Evolutionary conservation across 2,888 invertebrate species (phyloP).

Genomic region (Sesia apiformis): DNA sequence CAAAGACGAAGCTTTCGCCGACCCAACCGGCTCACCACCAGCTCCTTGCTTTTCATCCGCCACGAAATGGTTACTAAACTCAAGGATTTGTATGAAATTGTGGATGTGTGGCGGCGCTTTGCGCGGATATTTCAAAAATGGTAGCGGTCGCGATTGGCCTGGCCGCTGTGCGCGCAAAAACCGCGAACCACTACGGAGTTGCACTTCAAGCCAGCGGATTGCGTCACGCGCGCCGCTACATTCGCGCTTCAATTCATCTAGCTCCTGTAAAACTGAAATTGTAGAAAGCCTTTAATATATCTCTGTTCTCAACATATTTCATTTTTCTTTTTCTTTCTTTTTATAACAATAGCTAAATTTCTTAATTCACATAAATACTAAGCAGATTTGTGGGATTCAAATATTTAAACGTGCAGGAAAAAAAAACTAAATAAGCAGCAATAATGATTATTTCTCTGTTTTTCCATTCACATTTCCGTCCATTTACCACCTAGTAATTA

Average conservation of each 20-base stretch:
- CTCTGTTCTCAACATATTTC: too few relatives aligned
- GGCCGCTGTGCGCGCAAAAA: constrained; percentile 90
- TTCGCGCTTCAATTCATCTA: constrained; percentile 91
- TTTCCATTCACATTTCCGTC: too few relatives aligned
- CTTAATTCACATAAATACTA: too few relatives aligned
- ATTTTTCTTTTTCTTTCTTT: too few relatives aligned
- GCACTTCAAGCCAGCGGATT: constrained; percentile 93
- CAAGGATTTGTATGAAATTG: constrained; percentile 86
- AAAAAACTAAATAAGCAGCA: too few relatives aligned
- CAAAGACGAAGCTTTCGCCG: constrained; percentile 66
- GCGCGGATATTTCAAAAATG: constrained; percentile 63
- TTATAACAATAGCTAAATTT: too few relatives aligned
- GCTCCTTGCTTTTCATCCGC: constrained; percentile 53
- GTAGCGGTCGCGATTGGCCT: constrained; percentile 84
- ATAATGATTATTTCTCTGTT: too few relatives aligned
- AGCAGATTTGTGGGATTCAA: too few relatives aligned
- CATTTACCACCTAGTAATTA: too few relatives aligned
- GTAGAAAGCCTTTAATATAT: too few relatives aligned
- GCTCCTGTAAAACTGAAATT: constrained; percentile 86
- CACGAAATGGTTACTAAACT: constrained; percentile 86
- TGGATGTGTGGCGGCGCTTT: constrained; percentile 66
- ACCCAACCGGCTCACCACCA: constrained; percentile 46
- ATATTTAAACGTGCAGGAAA: too few relatives aligned
- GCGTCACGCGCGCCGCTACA: constrained; percentile 90
- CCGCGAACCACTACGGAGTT: constrained; percentile 89